Conservation (phyloP, 2,113 vertebrate species). For the Poecilia latipinna region DNA sequence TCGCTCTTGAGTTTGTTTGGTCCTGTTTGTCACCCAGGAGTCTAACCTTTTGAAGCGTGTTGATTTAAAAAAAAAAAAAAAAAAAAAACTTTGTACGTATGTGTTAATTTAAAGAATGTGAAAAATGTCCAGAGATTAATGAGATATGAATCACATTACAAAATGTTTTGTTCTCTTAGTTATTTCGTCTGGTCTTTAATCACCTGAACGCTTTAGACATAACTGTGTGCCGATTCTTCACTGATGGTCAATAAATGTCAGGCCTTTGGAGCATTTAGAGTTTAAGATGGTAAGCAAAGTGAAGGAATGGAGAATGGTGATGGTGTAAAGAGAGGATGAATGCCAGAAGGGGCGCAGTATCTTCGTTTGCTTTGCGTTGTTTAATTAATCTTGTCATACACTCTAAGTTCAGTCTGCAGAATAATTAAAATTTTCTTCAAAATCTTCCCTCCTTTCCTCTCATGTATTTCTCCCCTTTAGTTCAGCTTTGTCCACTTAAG, state of each 20-base stretch:
- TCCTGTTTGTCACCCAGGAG: too few species aligned
- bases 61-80: too few species aligned
- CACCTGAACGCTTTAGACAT: neutral
- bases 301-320: slow-evolving; percentile 6
- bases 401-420: slow-evolving; percentile 20
- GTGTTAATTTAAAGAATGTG: too few species aligned
- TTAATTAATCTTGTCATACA: slow-evolving; percentile 45
- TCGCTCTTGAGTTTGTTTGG: too few species aligned
- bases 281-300: slow-evolving; percentile 15
- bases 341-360: slow-evolving; percentile 12
- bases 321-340: neutral
- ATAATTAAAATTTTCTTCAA: neutral
- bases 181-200: neutral
- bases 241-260: neutral
- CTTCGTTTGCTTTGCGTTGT: slow-evolving; percentile 38
- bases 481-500: slow-evolving; percentile 18
- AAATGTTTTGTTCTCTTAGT: too few species aligned
- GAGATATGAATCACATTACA: neutral
- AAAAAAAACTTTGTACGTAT: too few species aligned
- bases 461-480: neutral
- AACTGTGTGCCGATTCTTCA: neutral
- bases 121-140: too few species aligned
- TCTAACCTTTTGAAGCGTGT: too few species aligned
- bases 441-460: neutral
- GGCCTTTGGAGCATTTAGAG: neutral